Conservation (phyloP, 2,797 vertebrate species). For the Heterohyrax brucei region DNA sequence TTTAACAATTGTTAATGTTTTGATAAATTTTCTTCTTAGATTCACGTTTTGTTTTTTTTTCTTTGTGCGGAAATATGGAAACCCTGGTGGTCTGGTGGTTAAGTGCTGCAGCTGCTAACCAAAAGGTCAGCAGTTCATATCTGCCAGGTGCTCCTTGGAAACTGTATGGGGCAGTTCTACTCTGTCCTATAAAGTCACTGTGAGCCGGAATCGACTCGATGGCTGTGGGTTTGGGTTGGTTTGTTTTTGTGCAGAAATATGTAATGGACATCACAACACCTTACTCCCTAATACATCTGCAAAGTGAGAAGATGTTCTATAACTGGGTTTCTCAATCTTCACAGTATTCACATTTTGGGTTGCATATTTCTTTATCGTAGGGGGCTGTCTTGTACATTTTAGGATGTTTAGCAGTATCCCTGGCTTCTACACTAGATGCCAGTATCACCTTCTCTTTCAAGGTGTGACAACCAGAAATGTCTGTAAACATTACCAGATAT, state of each 20-base stretch:
- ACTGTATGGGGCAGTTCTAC: no score
- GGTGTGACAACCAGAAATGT: constrained; percentile 25
- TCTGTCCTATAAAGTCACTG: no score
- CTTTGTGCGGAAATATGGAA: background rate
- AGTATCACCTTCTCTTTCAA: background rate
- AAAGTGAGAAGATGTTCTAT: background rate
- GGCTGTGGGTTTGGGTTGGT: no score
- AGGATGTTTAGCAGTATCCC: background rate
- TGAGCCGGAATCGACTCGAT: no score
- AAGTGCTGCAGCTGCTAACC: no score
- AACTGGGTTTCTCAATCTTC: background rate
- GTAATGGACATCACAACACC: background rate
- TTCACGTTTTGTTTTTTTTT: background rate
- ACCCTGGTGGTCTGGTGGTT: no score
- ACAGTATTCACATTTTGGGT: background rate
- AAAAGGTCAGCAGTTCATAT: no score
- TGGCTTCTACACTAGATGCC: constrained; percentile 11
- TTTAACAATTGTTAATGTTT: background rate
- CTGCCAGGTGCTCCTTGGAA: no score
- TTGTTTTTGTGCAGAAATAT: background rate
- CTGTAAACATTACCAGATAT: background rate
- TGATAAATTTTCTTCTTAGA: background rate
- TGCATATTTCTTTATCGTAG: background rate
- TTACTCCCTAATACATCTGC: background rate
- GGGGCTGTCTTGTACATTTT: background rate